Evolutionary conservation across 1,140 invertebrate genomes (phyloP).

Genomic region (Schlechtendalia chinensis): DNA sequence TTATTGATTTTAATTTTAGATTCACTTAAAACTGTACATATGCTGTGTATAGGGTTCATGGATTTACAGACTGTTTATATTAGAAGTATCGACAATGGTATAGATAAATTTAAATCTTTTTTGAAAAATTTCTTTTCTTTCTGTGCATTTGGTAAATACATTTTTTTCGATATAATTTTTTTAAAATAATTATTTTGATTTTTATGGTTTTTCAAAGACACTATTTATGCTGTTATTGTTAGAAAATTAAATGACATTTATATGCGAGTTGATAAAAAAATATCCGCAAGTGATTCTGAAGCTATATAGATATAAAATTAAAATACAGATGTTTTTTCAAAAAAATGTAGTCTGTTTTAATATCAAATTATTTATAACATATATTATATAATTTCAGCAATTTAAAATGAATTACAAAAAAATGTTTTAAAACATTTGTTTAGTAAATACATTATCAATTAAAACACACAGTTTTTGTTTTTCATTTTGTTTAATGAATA

Average conservation of each 20-base stretch:
- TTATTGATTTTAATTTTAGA: slow-evolving; percentile 4
- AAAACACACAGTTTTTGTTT: too few species aligned
- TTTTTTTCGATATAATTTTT: not conserved
- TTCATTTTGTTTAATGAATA: too few species aligned
- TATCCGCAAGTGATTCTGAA: not conserved
- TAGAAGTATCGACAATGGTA: slow-evolving; percentile 32
- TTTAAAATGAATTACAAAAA: too few species aligned
- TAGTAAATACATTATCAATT: too few species aligned
- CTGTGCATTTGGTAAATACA: slow-evolving; percentile 10
- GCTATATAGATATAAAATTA: not conserved
- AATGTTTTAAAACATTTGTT: too few species aligned
- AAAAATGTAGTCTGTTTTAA: not conserved
- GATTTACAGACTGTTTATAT: slow-evolving; percentile 6
- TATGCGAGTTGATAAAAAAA: not conserved
- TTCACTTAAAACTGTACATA: slow-evolving; percentile 22
- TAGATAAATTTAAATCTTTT: slow-evolving; percentile 45
- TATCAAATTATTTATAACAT: not conserved
- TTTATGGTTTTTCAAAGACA: not conserved
- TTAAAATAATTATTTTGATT: too few species aligned
- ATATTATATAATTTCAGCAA: not conserved
- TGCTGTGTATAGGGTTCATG: slow-evolving; percentile 16
- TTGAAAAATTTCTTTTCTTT: slow-evolving; percentile 16
- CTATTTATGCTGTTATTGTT: too few species aligned
- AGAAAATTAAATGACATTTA: not conserved
- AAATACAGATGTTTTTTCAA: not conserved